Evolutionary conservation across 2,113 vertebrate species (phyloP).

Genomic region (Clinocottus analis): DNA sequence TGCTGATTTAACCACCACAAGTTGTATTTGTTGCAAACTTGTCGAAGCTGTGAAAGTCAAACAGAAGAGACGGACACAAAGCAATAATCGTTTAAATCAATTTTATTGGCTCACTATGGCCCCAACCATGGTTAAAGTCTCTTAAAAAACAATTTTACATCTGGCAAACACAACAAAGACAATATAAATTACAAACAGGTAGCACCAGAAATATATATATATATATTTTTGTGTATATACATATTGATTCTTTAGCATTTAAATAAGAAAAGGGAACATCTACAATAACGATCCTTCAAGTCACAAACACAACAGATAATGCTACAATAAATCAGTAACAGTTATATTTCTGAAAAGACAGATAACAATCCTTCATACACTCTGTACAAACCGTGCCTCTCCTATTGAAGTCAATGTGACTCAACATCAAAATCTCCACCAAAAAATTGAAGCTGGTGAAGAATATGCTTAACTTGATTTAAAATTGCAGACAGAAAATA

Average conservation of each 20-base stretch:
- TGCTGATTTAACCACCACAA: neutral
- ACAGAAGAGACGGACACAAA: constrained; percentile 25
- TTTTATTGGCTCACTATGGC: constrained; percentile 79
- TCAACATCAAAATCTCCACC: constrained; percentile 64
- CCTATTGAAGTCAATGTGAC: constrained; percentile 85
- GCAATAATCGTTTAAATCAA: constrained; percentile 45
- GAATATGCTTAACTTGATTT: constrained; percentile 41
- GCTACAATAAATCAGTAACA: constrained; percentile 56
- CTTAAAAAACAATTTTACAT: constrained; percentile 66
- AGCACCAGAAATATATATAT: constrained; percentile 69
- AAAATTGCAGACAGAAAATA: constrained; percentile 47
- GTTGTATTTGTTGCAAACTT: neutral
- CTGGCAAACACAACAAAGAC: constrained; percentile 66
- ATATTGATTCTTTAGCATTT: constrained; percentile 75
- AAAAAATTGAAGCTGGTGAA: constrained; percentile 50
- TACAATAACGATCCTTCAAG: constrained; percentile 50
- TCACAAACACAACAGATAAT: constrained; percentile 50
- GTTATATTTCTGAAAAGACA: constrained; percentile 49
- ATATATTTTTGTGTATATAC: neutral
- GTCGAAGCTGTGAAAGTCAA: neutral
- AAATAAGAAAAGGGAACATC: constrained; percentile 73
- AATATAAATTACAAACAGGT: constrained; percentile 78
- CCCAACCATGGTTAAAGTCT: constrained; percentile 59
- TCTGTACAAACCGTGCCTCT: constrained; percentile 66
- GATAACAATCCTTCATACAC: constrained; percentile 49